A percentile compares a stretch with the other conserved stretches of the same genome.
Conservation (phyloP, 2,113 vertebrate genomes). For the Mustelus asterias region DNA sequence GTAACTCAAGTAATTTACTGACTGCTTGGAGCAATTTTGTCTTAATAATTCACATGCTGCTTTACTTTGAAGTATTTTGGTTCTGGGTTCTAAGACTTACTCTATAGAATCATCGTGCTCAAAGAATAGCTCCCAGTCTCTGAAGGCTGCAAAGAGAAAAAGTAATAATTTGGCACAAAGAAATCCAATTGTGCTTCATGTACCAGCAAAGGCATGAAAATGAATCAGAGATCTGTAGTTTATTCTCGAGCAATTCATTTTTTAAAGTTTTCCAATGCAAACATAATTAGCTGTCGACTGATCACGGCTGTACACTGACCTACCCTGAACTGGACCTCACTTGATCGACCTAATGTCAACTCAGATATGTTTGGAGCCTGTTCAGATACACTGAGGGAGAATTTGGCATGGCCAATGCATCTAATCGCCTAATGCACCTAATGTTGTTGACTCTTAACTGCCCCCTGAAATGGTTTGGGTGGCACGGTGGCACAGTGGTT, state of each 20-base stretch:
- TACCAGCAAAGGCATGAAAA: conserved; percentile 52
- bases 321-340: not conserved
- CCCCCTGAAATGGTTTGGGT: no score
- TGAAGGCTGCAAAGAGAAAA: conserved; percentile 52
- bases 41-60: conserved; percentile 61
- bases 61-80: conserved; percentile 57
- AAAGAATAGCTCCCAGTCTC: conserved; percentile 56
- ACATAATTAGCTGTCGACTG: not conserved
- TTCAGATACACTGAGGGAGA: no score
- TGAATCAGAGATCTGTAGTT: conserved; percentile 51
- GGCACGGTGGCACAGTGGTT: no score
- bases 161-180: conserved; percentile 56
- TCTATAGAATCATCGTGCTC: conserved; percentile 50
- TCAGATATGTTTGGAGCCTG: not conserved
- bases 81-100: conserved; percentile 50
- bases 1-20: conserved; percentile 64
- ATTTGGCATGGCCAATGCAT: no score
- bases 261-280: conserved; percentile 8
- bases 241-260: not conserved
- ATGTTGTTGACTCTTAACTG: no score
- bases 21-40: conserved; percentile 52
- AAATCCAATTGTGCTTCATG: conserved; percentile 44
- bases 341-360: no score
- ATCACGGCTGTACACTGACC: not conserved
- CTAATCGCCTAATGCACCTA: no score